These are phyloP conservation scores for Ara ararauna DNA, from an alignment of 2,797 vertebrate genomes.

Conservation along the genomic window DNA sequence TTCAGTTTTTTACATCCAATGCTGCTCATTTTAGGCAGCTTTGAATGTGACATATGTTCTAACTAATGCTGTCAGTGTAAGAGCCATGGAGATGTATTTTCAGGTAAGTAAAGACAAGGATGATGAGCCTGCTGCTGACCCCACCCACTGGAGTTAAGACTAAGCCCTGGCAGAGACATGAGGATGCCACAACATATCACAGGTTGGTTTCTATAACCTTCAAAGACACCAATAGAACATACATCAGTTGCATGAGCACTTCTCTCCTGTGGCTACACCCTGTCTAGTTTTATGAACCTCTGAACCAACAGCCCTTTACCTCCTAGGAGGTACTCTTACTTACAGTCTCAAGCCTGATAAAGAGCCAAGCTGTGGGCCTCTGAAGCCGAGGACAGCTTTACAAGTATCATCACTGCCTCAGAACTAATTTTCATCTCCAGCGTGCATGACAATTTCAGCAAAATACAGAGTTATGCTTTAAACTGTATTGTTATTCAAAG, in stretches of 20 bases:
- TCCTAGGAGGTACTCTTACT: slow-evolving; percentile 42
- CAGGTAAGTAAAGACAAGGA: neutral
- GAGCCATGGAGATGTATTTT: neutral
- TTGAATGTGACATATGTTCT: neutral
- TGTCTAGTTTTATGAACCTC: slow-evolving; percentile 37
- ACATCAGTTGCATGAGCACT: neutral
- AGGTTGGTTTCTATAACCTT: slow-evolving; percentile 50
- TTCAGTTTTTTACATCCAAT: neutral
- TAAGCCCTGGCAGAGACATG: neutral
- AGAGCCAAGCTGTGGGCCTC: neutral
- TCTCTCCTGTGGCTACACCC: slow-evolving; percentile 51
- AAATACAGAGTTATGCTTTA: neutral
- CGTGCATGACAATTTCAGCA: neutral
- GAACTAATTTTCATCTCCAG: neutral
- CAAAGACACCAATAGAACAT: slow-evolving; percentile 51
- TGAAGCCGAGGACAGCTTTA: neutral
- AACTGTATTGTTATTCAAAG: neutral
- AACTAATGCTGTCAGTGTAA: neutral
- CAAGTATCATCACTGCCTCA: neutral
- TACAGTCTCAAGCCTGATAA: neutral
- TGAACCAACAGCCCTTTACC: slow-evolving; percentile 17
- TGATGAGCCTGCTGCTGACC: neutral
- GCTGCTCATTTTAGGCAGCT: neutral
- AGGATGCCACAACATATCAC: slow-evolving; percentile 28
- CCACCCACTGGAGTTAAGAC: neutral